A percentile compares a stretch with the other conserved stretches of the same genome.
phyloP scores from a whole-genome alignment of 2,888 invertebrate genomes.

The Melanostoma mellinum region DNA sequence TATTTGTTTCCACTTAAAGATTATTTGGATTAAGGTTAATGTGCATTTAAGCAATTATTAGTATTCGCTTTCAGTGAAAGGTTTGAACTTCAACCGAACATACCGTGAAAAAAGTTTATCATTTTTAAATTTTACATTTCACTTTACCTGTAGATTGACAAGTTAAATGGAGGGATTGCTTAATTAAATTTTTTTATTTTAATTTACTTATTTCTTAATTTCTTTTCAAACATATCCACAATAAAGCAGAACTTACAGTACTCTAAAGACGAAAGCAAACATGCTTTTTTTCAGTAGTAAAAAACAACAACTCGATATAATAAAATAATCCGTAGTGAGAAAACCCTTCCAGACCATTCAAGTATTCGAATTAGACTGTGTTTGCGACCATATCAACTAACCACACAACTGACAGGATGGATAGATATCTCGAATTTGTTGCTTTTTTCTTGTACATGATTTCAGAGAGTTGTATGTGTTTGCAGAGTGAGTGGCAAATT shows the following conservation, averaged over 20 bases:
- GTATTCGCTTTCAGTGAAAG: slow-evolving; percentile 5
- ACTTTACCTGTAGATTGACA: background rate
- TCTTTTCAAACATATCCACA: too few species aligned
- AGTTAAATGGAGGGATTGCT: background rate
- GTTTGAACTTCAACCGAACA: slow-evolving; percentile 2
- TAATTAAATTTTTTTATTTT: background rate
- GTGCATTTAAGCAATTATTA: slow-evolving; percentile 8
- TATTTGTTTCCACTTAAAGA: slow-evolving; percentile 8
- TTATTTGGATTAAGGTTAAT: slow-evolving; percentile 32
- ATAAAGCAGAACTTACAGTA: too few species aligned
- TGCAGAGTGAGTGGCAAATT: slow-evolving; percentile 71
- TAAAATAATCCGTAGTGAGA: slow-evolving; percentile 4
- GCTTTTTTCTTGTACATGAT: slow-evolving; percentile 52
- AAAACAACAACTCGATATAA: too few species aligned
- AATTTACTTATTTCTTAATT: background rate
- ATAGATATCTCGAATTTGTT: slow-evolving; percentile 65
- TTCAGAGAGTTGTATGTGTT: slow-evolving; percentile 64
- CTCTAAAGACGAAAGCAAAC: too few species aligned
- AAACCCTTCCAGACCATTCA: slow-evolving; percentile 53
- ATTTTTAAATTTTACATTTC: background rate
- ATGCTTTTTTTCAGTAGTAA: too few species aligned
- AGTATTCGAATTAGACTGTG: slow-evolving; percentile 64
- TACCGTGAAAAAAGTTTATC: background rate
- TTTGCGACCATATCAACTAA: slow-evolving; percentile 64
- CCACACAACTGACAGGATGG: slow-evolving; percentile 69